Conservation (phyloP, 1,140 invertebrate genomes). For the Zaprionus taronus region DNA sequence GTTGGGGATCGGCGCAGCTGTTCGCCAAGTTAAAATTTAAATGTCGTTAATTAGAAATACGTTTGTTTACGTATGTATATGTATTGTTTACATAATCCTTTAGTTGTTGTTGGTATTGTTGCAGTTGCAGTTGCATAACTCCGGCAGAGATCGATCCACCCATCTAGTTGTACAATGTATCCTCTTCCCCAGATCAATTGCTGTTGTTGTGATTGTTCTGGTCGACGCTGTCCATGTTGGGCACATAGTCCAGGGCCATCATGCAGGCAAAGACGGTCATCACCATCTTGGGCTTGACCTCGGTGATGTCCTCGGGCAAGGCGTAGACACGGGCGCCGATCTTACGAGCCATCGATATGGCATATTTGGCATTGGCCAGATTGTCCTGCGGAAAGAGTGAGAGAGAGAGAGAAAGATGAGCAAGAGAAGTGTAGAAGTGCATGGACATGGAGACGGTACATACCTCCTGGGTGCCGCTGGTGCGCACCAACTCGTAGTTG, state of each 20-base stretch:
- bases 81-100: conserved; percentile 13
- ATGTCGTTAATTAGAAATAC: conserved; percentile 42
- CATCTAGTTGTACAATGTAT: not conserved
- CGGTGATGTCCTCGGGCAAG: conserved; percentile 99
- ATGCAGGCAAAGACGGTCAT: conserved; percentile 99
- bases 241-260: conserved; percentile 98
- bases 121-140: not conserved
- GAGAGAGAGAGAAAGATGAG: not conserved
- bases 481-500: conserved; percentile 96
- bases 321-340: conserved; percentile 99
- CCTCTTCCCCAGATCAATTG: conserved; percentile 38
- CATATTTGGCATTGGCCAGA: conserved; percentile 98
- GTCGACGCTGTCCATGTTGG: conserved; percentile 89
- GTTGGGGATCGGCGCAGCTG: conserved; percentile 8
- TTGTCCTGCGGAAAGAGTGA: conserved; percentile 89
- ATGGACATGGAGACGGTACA: conserved; percentile 16
- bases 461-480: conserved; percentile 92
- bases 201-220: conserved; percentile 82
- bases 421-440: not conserved
- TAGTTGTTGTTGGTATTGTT: conserved; percentile 4
- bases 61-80: conserved; percentile 8
- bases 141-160: conserved; percentile 3
- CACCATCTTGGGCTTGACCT: conserved; percentile 99
- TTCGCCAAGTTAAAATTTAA: conserved; percentile 13
- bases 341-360: conserved; percentile 98